Evolutionary conservation across 2,888 invertebrate species (phyloP).

Genomic region (Silvanus unidentatus): DNA sequence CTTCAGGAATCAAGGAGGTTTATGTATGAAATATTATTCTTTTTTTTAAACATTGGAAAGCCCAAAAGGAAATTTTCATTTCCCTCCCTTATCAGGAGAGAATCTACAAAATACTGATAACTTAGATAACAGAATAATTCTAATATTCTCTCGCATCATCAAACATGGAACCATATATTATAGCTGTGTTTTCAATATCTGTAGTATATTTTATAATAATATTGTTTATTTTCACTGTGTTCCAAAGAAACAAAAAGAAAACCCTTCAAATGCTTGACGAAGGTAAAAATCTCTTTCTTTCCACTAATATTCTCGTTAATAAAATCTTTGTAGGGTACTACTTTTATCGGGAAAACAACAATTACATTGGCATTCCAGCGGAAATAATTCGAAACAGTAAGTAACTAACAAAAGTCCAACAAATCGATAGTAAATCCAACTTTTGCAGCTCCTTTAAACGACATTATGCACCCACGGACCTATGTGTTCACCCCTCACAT

Average conservation of each 20-base stretch:
- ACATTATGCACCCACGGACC: no score
- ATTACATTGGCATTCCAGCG: constrained; percentile 14
- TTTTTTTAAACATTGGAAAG: no score
- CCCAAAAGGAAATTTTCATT: no score
- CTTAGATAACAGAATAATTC: no score
- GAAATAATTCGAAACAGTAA: constrained; percentile 14
- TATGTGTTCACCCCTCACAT: no score
- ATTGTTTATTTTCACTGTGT: constrained; percentile 9
- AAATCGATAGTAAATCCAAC: no score
- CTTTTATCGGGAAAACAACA: constrained; percentile 12
- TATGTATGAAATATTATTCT: no score
- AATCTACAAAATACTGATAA: no score
- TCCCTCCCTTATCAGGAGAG: no score
- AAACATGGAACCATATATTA: constrained; percentile 12
- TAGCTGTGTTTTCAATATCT: constrained; percentile 12
- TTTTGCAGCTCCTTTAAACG: no score
- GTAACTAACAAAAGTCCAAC: neutral
- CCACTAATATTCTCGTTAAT: neutral
- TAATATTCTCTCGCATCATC: no score
- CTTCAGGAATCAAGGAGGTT: no score
- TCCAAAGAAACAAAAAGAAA: constrained; percentile 7
- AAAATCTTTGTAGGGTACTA: constrained; percentile 13
- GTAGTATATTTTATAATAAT: constrained; percentile 11
- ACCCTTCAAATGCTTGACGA: constrained; percentile 12
- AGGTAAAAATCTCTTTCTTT: constrained; percentile 11